phyloP scores from a whole-genome alignment of 2,888 invertebrate genomes.

The Watsonalla binaria region DNA sequence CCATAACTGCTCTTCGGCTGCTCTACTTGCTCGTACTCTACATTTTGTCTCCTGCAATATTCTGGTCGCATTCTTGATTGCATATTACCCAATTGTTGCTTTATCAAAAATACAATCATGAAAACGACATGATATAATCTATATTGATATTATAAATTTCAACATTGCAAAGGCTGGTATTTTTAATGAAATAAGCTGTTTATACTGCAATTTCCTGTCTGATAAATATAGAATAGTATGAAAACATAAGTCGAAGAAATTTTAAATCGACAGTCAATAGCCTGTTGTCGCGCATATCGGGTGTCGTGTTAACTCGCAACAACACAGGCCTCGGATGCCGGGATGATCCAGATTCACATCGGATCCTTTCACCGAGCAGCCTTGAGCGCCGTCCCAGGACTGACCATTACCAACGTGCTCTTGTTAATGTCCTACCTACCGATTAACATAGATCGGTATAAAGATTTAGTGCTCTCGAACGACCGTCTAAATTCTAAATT shows the following conservation, averaged over 20 bases:
- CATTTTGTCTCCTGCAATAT: not conserved
- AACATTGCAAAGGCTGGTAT: not conserved
- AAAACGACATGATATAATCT: not conserved
- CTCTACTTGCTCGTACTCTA: not conserved
- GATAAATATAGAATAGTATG: not conserved
- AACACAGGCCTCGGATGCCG: conserved; percentile 28
- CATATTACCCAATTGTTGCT: too few relatives aligned
- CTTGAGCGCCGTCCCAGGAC: conserved; percentile 59
- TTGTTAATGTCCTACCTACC: conserved; percentile 69
- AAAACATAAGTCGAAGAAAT: not conserved
- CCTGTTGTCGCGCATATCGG: conserved; percentile 3
- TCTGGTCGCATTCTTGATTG: too few relatives aligned
- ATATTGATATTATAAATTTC: not conserved
- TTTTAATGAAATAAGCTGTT: not conserved
- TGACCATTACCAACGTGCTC: conserved; percentile 67
- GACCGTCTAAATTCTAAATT: conserved; percentile 32
- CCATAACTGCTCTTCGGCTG: not conserved
- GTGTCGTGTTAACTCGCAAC: conserved; percentile 11
- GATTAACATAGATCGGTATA: conserved; percentile 69
- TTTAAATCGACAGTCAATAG: too few relatives aligned
- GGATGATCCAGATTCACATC: conserved; percentile 72
- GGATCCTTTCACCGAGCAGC: conserved; percentile 71
- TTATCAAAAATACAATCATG: too few relatives aligned
- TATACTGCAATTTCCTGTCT: not conserved
- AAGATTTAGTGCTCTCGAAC: conserved; percentile 55